Base-by-base conservation (phyloP, 1,140 invertebrate species). In the Drosophila lacteicornis region DNA sequence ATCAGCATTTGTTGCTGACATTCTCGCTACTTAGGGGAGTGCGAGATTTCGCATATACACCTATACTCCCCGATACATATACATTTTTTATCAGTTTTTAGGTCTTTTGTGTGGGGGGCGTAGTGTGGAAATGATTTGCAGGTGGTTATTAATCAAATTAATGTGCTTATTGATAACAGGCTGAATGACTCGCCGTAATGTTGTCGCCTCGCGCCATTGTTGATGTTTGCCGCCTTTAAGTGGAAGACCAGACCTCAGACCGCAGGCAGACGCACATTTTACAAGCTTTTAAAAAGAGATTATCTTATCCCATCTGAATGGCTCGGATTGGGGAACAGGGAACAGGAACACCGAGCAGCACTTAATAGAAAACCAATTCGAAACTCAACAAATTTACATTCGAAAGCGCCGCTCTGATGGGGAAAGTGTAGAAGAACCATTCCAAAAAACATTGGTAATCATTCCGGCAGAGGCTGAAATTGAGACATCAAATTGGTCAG, bases 121-220 rank as follows among this genome's bases (percentile, higher is more conserved):
- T 46, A 63, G 74, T 61, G 77, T 82, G 87, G 88, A 91, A 91
- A 90, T 91, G 90, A 91, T 91, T 91, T 91, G 90, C 82, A 91
- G 85, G 80, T 86, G 90, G 90, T 91, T 91, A 91, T 91, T 91
- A 91, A 91, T 91, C 90, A 91, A 91, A 91, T 91, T 91, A 90
- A 91, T 91, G 90, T 91, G 75, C 77, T 91, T 83, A 91, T 91
- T 91, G 88, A 91, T 91, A 91, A 91, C 84, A 49, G 27, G 49
- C 66, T 73, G 69, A 73, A 73, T 73, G 69, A 38, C 38, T 45
- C 22, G 53, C 19, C 67, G 46, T 73, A 73, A 73, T 73, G 85
- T 84, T 73, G 78, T 68, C 70, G 58, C 81, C 71, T 85, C 77
- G 87, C 46, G 87, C 46, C 40, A 30, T 42, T 53, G 38, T 79